Conservation (phyloP, 2,113 vertebrate genomes). For the Centropristis striata region DNA sequence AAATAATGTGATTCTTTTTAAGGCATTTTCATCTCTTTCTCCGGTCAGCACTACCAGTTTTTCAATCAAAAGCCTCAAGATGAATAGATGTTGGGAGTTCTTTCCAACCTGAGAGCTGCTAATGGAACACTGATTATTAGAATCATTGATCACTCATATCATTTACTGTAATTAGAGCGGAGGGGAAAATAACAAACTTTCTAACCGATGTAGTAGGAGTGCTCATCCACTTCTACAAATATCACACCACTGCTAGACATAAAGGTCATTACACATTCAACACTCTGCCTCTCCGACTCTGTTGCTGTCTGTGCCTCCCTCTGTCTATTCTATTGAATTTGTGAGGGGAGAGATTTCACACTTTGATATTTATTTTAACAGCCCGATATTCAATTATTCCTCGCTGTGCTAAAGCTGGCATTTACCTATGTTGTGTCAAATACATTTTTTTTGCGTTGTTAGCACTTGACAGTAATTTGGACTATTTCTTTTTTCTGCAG, state of each 20-base stretch:
- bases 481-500: conserved; percentile 75
- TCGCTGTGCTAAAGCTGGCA: not conserved
- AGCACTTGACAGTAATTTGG: conserved; percentile 1
- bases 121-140: conserved; percentile 49
- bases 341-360: not conserved
- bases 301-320: not conserved
- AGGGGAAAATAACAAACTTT: not conserved
- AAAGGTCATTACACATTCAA: conserved; percentile 21
- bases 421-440: not conserved
- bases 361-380: conserved; percentile 13
- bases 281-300: not conserved
- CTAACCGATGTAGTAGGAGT: no score
- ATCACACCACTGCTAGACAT: not conserved
- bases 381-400: conserved; percentile 10
- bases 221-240: conserved; percentile 4
- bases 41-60: conserved; percentile 21
- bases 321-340: conserved; percentile 14
- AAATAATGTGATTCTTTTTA: conserved; percentile 41
- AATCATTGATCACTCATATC: conserved; percentile 20
- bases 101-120: conserved; percentile 31
- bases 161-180: conserved; percentile 27
- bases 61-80: conserved; percentile 12
- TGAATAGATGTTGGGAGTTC: conserved; percentile 26
- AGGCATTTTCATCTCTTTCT: conserved; percentile 43
- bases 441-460: not conserved